A percentile compares a stretch with the other conserved stretches of the same genome.
phyloP scores from a whole-genome alignment of 2,888 invertebrate genomes.

The Philaethria dido region DNA sequence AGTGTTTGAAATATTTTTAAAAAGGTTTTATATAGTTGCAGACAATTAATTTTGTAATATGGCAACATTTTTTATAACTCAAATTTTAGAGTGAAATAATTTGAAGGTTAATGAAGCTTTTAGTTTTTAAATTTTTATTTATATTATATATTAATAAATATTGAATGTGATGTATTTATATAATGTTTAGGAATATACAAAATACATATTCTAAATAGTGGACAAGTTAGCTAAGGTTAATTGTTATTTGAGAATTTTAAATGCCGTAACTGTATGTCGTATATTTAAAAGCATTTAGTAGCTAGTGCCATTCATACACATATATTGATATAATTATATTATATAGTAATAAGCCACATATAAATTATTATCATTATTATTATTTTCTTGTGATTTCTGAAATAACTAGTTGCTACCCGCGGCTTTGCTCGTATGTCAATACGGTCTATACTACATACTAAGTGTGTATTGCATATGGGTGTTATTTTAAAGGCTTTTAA shows the following conservation, averaged over 20 bases:
- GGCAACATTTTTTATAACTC: conserved; percentile 1
- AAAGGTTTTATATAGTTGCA: neutral
- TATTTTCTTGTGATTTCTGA: too few species aligned
- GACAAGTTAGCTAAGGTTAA: conserved; percentile 4
- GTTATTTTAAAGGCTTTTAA: too few species aligned
- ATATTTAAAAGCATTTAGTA: conserved; percentile 27
- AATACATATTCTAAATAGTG: conserved; percentile 9
- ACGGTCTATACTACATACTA: too few species aligned
- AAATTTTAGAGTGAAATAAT: neutral
- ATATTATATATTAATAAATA: conserved; percentile 2
- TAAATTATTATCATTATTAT: neutral
- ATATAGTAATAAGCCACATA: conserved; percentile 1
- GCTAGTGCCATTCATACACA: conserved; percentile 25
- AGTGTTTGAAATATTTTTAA: conserved; percentile 13
- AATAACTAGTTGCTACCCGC: too few species aligned
- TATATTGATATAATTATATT: neutral
- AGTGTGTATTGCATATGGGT: too few species aligned
- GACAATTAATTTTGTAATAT: neutral
- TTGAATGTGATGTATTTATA: conserved; percentile 25
- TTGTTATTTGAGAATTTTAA: neutral
- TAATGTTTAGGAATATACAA: conserved; percentile 14
- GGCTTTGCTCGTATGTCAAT: too few species aligned
- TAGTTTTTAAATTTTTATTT: neutral
- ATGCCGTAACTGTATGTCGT: neutral
- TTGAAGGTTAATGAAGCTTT: neutral